These are phyloP conservation scores for Cotesia vestalis DNA, from an alignment of 1,140 invertebrate genomes.

Conservation along the genomic window DNA sequence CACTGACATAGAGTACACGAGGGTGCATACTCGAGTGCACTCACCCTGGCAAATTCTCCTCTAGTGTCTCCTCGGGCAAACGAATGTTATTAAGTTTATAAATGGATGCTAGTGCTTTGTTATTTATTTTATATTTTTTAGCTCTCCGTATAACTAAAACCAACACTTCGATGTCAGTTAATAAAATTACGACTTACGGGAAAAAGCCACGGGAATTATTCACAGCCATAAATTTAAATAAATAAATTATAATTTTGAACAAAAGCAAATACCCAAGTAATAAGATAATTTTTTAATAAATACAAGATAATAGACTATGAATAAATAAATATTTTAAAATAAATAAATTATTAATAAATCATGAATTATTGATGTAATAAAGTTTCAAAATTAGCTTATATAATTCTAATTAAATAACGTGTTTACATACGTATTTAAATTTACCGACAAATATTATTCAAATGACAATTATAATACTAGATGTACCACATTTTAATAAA, in stretches of 20 bases:
- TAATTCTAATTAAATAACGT: too few species aligned
- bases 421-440: too few species aligned
- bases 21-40: not conserved
- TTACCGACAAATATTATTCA: too few species aligned
- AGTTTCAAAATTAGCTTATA: too few species aligned
- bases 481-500: not conserved
- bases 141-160: constrained; percentile 24
- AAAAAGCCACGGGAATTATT: constrained; percentile 61
- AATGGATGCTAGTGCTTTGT: constrained; percentile 45
- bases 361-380: too few species aligned
- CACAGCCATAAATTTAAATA: constrained; percentile 3
- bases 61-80: constrained; percentile 3
- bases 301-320: too few species aligned
- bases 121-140: constrained; percentile 32
- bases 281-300: too few species aligned
- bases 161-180: constrained; percentile 47
- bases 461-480: not conserved
- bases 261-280: not conserved
- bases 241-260: not conserved
- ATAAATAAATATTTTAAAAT: too few species aligned
- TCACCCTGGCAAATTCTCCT: constrained; percentile 8
- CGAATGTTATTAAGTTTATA: constrained; percentile 58
- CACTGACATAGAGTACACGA: not conserved
- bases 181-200: constrained; percentile 63
- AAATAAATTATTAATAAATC: too few species aligned